phyloP scores from a whole-genome alignment of 2,888 invertebrate genomes.

The Atherix ibis region DNA sequence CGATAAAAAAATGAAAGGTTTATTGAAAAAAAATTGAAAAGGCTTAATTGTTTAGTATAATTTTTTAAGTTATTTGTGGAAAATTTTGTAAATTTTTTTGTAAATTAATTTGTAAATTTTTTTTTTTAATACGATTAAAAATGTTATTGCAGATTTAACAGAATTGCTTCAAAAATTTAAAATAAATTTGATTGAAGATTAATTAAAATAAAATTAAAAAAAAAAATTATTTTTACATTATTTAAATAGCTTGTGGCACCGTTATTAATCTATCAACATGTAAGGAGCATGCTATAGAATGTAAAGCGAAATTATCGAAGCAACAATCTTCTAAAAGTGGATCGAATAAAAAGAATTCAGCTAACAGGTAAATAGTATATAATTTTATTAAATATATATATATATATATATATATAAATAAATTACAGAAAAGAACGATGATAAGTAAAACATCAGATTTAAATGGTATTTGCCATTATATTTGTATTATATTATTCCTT shows the following conservation, averaged over 20 bases:
- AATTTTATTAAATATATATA: not conserved
- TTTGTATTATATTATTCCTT: not conserved
- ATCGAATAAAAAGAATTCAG: conserved; percentile 18
- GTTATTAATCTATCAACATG: conserved; percentile 77
- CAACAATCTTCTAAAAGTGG: conserved; percentile 16
- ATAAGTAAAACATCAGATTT: no score
- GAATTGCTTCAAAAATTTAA: not conserved
- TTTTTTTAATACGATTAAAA: no score
- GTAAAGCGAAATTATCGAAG: conserved; percentile 34
- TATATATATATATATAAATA: not conserved
- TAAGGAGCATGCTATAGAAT: conserved; percentile 76
- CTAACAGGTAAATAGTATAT: conserved; percentile 15
- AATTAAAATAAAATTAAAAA: not conserved
- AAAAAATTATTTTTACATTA: conserved; percentile 1
- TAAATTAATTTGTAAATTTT: no score
- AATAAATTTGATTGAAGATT: not conserved
- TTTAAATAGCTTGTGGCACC: conserved; percentile 58
- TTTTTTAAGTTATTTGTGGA: no score
- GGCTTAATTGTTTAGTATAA: no score
- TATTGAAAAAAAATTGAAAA: no score
- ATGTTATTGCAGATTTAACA: not conserved
- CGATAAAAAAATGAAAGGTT: no score
- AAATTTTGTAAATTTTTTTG: no score
- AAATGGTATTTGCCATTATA: not conserved
- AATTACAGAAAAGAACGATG: no score